Percentiles rank a stretch among this genome's conserved stretches.
Evolutionary conservation across 2,113 vertebrate species (phyloP).

Genomic region (Peromyscus leucopus): DNA sequence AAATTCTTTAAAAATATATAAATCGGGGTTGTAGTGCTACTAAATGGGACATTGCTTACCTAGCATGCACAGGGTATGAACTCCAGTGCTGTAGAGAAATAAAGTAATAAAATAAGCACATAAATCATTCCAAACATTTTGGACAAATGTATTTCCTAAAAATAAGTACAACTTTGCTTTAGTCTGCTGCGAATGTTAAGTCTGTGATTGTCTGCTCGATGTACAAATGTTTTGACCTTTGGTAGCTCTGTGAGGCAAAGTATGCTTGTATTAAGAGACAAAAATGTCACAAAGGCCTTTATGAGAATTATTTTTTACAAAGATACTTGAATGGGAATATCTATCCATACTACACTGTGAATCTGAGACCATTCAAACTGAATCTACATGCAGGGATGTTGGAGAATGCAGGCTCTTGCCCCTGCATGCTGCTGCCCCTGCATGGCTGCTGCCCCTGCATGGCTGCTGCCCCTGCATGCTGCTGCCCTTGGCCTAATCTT

Average conservation of each 20-base stretch:
- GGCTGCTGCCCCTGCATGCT: neutral
- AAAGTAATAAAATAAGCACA: neutral
- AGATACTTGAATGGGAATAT: constrained; percentile 35
- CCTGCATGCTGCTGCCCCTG: neutral
- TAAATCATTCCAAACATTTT: constrained; percentile 38
- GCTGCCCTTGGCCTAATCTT: neutral
- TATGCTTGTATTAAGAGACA: constrained; percentile 17
- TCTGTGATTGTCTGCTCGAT: constrained; percentile 40
- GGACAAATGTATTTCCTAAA: constrained; percentile 48
- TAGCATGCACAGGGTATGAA: neutral
- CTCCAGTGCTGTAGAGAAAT: neutral
- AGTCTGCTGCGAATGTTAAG: constrained; percentile 52
- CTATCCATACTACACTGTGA: constrained; percentile 9
- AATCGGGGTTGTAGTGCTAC: neutral
- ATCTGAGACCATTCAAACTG: constrained; percentile 51
- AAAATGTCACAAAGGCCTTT: constrained; percentile 18
- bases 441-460: neutral
- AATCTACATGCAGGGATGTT: neutral
- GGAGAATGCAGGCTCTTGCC: neutral
- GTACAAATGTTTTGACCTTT: constrained; percentile 51
- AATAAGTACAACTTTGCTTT: constrained; percentile 42
- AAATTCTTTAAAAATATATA: neutral
- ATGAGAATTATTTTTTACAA: neutral
- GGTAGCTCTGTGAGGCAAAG: neutral
- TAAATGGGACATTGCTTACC: neutral